A percentile compares a stretch with the other conserved stretches of the same genome.
Evolutionary conservation across 92 coral and sea anemone species (phyloP).

Genomic region (Micromussa lordhowensis): DNA sequence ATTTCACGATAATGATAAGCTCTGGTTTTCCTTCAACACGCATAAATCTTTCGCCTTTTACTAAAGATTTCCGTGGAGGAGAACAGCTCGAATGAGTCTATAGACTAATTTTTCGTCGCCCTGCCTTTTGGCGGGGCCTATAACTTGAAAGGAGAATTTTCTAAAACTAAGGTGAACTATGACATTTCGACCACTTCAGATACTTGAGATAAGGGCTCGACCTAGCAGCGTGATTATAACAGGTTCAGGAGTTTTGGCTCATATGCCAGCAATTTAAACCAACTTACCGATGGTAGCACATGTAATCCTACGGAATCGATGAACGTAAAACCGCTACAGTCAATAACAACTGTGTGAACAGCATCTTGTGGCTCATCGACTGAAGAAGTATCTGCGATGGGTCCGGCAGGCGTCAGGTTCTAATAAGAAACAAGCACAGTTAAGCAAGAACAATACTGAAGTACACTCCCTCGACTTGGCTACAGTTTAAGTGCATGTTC

Average conservation of each 20-base stretch:
- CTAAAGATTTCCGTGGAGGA: slow-evolving; percentile 91
- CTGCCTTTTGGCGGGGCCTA: slow-evolving; percentile 84
- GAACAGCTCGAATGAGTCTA: slow-evolving; percentile 78
- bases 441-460: neutral
- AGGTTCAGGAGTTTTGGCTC: neutral
- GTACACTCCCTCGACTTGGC: neutral
- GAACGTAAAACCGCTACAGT: slow-evolving; percentile 74
- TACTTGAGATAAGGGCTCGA: no score
- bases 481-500: no score
- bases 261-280: no score
- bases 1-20: slow-evolving; percentile 5
- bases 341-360: slow-evolving; percentile 71
- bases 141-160: neutral
- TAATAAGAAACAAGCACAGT: neutral
- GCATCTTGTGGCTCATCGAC: slow-evolving; percentile 1
- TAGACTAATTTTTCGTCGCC: slow-evolving; percentile 86
- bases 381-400: neutral
- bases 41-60: slow-evolving; percentile 87
- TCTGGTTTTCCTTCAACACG: slow-evolving; percentile 58
- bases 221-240: neutral
- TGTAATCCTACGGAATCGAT: slow-evolving; percentile 85
- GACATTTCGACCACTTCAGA: no score
- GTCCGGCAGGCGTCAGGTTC: neutral
- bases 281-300: slow-evolving; percentile 71
- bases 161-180: no score